phyloP scores from a whole-genome alignment of 2,888 invertebrate genomes.

The Notodonta ziczac region DNA sequence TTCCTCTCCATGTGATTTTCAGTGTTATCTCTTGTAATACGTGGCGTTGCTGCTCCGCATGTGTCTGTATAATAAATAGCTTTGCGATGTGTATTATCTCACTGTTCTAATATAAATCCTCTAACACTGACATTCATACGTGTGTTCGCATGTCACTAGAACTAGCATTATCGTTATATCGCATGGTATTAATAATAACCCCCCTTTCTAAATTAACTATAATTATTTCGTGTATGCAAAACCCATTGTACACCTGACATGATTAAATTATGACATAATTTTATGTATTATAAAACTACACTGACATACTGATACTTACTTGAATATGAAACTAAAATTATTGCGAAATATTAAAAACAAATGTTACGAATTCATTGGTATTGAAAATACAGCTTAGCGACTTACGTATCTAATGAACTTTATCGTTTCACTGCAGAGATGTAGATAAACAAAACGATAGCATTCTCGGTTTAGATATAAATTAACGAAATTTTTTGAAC shows the following conservation, averaged over 20 bases:
- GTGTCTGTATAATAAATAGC: conserved; percentile 17
- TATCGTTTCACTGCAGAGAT: neutral
- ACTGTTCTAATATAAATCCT: neutral
- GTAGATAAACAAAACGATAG: conserved; percentile 1
- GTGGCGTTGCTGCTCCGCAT: conserved; percentile 6
- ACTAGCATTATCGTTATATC: too few species aligned
- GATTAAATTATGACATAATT: too few species aligned
- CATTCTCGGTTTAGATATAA: neutral
- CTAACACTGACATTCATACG: neutral
- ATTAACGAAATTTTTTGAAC: neutral
- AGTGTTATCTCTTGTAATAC: neutral
- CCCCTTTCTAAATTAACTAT: too few species aligned
- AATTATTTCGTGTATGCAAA: too few species aligned
- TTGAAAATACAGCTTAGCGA: neutral
- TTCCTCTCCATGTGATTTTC: neutral
- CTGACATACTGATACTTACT: neutral
- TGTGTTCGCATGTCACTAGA: too few species aligned
- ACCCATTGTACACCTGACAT: too few species aligned
- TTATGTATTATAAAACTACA: too few species aligned
- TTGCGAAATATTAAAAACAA: too few species aligned
- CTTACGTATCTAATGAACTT: neutral
- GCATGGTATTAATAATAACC: too few species aligned
- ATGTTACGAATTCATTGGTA: neutral
- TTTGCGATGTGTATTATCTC: conserved; percentile 15
- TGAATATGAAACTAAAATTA: neutral